These are phyloP conservation scores for Crotophaga sulcirostris DNA, from an alignment of 2,113 vertebrate species.

Conservation along the genomic window DNA sequence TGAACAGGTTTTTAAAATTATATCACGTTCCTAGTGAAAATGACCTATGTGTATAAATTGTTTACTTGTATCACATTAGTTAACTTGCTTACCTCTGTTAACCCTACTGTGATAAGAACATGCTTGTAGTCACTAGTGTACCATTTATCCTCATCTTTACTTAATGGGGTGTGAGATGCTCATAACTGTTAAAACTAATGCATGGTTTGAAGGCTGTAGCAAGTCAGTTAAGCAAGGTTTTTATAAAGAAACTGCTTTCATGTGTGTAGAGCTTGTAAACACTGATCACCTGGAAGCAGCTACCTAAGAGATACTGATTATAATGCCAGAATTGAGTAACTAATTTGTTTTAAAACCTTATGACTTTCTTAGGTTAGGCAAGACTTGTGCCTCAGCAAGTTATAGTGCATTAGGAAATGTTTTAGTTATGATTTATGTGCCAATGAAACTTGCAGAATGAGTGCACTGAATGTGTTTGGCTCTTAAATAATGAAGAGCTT, in stretches of 20 bases:
- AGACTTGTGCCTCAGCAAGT: neutral
- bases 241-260: neutral
- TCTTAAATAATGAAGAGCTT: neutral
- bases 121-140: neutral
- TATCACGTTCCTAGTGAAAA: neutral
- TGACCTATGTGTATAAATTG: neutral
- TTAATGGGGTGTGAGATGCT: neutral
- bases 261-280: neutral
- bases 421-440: neutral
- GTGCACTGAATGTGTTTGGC: fast-evolving
- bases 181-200: neutral
- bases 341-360: neutral
- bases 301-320: neutral
- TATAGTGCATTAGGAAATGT: neutral
- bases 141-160: neutral
- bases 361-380: neutral
- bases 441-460: neutral
- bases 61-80: neutral
- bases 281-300: neutral
- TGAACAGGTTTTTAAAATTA: neutral
- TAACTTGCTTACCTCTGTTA: neutral
- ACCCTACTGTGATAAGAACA: neutral
- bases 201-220: neutral
- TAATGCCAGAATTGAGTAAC: neutral
- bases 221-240: neutral